Evolutionary conservation across 2,888 invertebrate species (phyloP), one percentile per base, ranked within the genome.

Genomic region (Pseudeuparius sepicola): DNA sequence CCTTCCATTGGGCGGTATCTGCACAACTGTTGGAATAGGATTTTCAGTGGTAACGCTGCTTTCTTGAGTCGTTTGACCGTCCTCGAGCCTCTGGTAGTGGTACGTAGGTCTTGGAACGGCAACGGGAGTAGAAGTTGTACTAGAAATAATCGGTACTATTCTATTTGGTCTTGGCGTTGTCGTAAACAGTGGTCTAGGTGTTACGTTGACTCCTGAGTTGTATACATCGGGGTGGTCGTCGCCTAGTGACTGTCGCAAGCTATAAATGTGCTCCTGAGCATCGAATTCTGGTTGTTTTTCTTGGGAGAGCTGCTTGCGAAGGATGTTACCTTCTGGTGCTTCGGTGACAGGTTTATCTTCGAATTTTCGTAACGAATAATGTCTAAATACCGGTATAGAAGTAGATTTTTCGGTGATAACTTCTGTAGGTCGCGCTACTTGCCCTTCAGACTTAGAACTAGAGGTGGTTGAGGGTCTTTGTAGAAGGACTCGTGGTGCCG

Each of bases 181-280:
- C 0, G 78, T 78, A 46, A 79, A 79, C 10, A 80, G 56, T 0
- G 78, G 79, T 17, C 79, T 63, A 4, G 77, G 70, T 14, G 76
- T 70, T 36, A 70, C 73, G 11, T 72, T 72, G 9, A 75, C 58
- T 14, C 77, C 73, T 18, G 73, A 70, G 17, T 77, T 78, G 44
- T 79, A 81, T 1, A 80, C 75, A 48, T 79, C 79, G 2, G 75
- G 68, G 3, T 73, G 68, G 51, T 81, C 81, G 45, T 75, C 75
- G 7, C 72, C 74, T 12, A 67, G 61, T 1, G 71, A 71, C 51
- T 78, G 77, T 45, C 70, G 71, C 6, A 73, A 52, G 23, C 57
- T 69, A 12, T 70, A 53, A 60, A 74, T 65, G 41, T 71, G 73
- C 33, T 75, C 65, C 36, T 60, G 54, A 0, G 60, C 50, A 45